Conservation (phyloP, 2,888 invertebrate species). For the Drosophila neonasuta region DNA sequence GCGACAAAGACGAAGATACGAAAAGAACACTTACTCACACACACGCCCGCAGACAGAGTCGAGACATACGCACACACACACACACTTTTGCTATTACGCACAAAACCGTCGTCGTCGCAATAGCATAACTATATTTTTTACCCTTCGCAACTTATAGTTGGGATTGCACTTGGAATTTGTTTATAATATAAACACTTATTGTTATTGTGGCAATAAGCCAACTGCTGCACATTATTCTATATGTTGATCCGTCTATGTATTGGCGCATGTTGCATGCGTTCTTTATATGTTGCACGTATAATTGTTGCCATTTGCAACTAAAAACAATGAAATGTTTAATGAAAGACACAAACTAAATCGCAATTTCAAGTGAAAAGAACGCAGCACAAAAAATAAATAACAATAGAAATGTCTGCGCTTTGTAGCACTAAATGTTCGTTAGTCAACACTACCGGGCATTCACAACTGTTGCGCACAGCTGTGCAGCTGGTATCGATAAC, state of each 20-base stretch:
- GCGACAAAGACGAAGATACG: constrained; percentile 35
- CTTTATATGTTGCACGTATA: background rate
- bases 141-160: constrained; percentile 20
- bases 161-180: constrained; percentile 39
- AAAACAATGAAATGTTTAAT: constrained; percentile 1
- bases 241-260: constrained; percentile 19
- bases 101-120: constrained; percentile 23
- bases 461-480: constrained; percentile 50
- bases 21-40: constrained; percentile 23
- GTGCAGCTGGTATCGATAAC: background rate
- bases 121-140: constrained; percentile 14
- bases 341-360: background rate
- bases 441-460: constrained; percentile 1
- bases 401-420: constrained; percentile 27
- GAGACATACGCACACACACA: constrained; percentile 5
- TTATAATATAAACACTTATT: constrained; percentile 38
- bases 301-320: background rate
- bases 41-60: background rate
- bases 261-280: constrained; percentile 6
- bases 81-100: constrained; percentile 36
- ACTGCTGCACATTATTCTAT: constrained; percentile 32
- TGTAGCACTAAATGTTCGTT: constrained; percentile 24
- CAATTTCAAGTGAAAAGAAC: constrained; percentile 18
- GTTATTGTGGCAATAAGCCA: constrained; percentile 33
- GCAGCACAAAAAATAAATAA: constrained; percentile 40